Base-by-base conservation (phyloP, 2,113 vertebrate genomes). In the Anarrhichthys ocellatus region DNA sequence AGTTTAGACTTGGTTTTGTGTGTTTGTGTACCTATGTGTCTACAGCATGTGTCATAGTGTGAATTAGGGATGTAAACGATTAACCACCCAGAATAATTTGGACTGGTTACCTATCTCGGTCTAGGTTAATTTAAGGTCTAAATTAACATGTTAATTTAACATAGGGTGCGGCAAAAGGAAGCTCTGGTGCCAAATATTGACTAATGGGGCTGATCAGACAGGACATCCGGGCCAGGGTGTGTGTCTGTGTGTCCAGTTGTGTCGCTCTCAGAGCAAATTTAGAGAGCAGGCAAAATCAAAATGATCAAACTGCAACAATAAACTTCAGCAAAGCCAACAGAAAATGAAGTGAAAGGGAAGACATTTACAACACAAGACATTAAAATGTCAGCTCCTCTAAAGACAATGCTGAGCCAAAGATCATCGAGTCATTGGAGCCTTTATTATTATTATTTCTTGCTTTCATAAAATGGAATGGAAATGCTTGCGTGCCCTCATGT, bases 1-100 rank as follows among this genome's bases (percentile, higher is more conserved):
- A 89, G 92, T 93, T 62, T 2, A 62, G 17, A 32, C 27, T 61
- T 20, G 9, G 5, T 1, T 73, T 20, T 46, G 42, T 44, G 66
- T 34, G 17, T 58, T 40, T 64, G 22, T 48, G 20, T 71, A 34
- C 34, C 34, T 34, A 13, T 71, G 29, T 71, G 46, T 74, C 67
- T 34, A 46, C 42, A 22, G 27, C 18, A 36, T 67, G 38, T 18
- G 5, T 62, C 73, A 63, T 18, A 24, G 52, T 56, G 52, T 9
- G 52, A 56, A 56, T 56, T 59, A 15, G 13, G 56, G 56, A 29
- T 15, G 56, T 59, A 24, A 29, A 29, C 24, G 5, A 29, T 59
- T 27, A 29, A 24, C 56, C 24, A 29, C 24, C 24, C 15, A 15
- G 24, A 59, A 29, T 29, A 59, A 6, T 27, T 59, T 24, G 24